Percentiles rank a stretch among this genome's conserved stretches.
Conservation (phyloP, 2,797 vertebrate genomes). For the Harpagifer antarcticus region DNA sequence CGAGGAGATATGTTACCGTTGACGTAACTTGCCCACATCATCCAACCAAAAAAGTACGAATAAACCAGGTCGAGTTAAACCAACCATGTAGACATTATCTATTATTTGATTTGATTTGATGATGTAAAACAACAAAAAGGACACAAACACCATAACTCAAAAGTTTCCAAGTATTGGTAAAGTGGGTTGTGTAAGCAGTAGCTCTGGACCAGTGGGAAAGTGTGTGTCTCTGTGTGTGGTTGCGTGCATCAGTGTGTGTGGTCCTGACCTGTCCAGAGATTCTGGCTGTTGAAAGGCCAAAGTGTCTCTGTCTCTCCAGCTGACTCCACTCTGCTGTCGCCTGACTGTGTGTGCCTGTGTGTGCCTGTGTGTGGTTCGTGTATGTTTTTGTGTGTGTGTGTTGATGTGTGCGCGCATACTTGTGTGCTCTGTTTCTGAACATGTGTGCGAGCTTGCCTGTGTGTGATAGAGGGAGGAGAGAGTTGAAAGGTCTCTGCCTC, state of each 20-base stretch:
- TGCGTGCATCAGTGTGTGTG: conserved; percentile 80
- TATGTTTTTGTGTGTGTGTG: conserved; percentile 15
- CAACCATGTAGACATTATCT: not conserved
- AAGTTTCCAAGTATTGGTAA: conserved; percentile 22
- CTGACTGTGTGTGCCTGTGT: conserved; percentile 58
- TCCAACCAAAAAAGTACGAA: not conserved
- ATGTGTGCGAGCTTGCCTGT: conserved; percentile 52
- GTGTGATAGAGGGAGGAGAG: conserved; percentile 61
- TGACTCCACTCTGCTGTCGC: conserved; percentile 83
- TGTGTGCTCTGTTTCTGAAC: conserved; percentile 51
- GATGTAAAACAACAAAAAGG: not conserved
- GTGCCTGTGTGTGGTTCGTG: conserved; percentile 51
- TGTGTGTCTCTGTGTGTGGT: conserved; percentile 61
- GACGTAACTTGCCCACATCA: not conserved
- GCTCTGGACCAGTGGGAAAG: conserved; percentile 40
- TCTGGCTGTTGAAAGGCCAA: conserved; percentile 82
- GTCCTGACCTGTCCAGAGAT: conserved; percentile 85
- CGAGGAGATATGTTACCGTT: not conserved
- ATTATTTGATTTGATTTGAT: not conserved
- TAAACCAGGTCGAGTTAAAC: not conserved
- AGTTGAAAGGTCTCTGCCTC: conserved; percentile 69
- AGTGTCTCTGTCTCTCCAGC: conserved; percentile 82
- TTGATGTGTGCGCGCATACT: not conserved
- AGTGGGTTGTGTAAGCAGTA: conserved; percentile 36
- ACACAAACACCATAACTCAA: not conserved